phyloP scores from a whole-genome alignment of 2,797 vertebrate species.

The Valencia hispanica region DNA sequence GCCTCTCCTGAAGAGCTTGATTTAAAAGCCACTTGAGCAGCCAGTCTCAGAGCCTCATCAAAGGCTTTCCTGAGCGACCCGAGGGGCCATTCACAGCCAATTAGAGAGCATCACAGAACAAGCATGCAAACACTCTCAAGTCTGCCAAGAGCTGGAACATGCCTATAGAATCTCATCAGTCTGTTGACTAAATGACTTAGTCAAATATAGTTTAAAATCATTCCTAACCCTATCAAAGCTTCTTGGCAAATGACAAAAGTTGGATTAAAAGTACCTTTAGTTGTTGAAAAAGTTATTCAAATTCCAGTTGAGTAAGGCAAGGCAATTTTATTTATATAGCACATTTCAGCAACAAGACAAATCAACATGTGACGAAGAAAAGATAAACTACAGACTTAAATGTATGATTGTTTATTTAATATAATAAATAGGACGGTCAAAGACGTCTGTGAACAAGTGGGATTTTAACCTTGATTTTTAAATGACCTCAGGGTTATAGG shows the following conservation, averaged over 20 bases:
- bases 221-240: neutral
- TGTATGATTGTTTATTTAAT: neutral
- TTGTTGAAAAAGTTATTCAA: neutral
- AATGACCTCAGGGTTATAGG: neutral
- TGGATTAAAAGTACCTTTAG: neutral
- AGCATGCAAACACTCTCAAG: slow-evolving; percentile 34
- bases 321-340: neutral
- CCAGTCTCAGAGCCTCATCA: slow-evolving; percentile 59
- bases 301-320: neutral
- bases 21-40: slow-evolving; percentile 67
- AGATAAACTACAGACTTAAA: neutral
- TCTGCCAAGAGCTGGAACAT: slow-evolving; percentile 40
- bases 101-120: slow-evolving; percentile 54
- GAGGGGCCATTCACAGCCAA: slow-evolving; percentile 58
- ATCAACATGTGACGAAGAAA: neutral
- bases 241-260: neutral
- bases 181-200: neutral
- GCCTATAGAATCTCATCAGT: slow-evolving; percentile 23
- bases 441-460: neutral
- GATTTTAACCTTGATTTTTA: neutral
- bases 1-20: slow-evolving; percentile 53
- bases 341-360: too few species aligned
- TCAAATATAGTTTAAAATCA: slow-evolving; percentile 1
- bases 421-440: neutral
- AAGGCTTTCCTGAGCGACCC: slow-evolving; percentile 54